Evolutionary conservation across 2,797 vertebrate species (phyloP), one percentile per base, ranked within the genome.

Genomic region (Gastrophryne carolinensis): DNA sequence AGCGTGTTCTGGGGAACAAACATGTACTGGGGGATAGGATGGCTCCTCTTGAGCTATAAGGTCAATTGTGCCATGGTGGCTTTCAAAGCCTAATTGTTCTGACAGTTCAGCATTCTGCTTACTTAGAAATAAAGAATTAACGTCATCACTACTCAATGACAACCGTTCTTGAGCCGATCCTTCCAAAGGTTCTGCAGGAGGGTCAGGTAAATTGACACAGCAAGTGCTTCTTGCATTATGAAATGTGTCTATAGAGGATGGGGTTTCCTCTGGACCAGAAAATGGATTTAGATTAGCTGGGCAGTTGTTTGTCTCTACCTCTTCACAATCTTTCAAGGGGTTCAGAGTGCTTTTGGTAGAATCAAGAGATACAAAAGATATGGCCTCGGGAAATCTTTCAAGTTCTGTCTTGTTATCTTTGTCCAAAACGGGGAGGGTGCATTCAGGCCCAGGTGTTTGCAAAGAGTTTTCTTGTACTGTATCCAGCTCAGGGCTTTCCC

Each of bases 381-480:
- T 13, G 8, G 3, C 8, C 11, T 72, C 68, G 66, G 17, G 11
- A n/a, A 15, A 7, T 35, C 13, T 13, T 19, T 63, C 49, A 56
- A 64, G 13, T n/a, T 61, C 35, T 30, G 24, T 9, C 15, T 27
- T 27, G 19, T 24, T 29, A 17, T 44, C 17, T 2, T 54, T 35
- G 23, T 50, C n/a, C 17, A 19, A 5, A 34, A 9, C 8, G 35
- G 6, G 47, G 27, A n/a, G 21, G n/a, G 30, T 23, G 8, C 44
- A 41, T n/a, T 57, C 23, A 29, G 2, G 15, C 3, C 35, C n/a
- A 9, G 23, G 2, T 34, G 44, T 15, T 21, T n/a, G n/a, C 17
- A 12, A 58, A 27, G 10, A 32, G 24, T 41, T 21, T 3, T 72
- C 61, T 41, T 86, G 80, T 15, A 82, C 70, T 0, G 73, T 86